phyloP scores from a whole-genome alignment of 2,888 invertebrate species.

The Chaitophorus viminalis region DNA sequence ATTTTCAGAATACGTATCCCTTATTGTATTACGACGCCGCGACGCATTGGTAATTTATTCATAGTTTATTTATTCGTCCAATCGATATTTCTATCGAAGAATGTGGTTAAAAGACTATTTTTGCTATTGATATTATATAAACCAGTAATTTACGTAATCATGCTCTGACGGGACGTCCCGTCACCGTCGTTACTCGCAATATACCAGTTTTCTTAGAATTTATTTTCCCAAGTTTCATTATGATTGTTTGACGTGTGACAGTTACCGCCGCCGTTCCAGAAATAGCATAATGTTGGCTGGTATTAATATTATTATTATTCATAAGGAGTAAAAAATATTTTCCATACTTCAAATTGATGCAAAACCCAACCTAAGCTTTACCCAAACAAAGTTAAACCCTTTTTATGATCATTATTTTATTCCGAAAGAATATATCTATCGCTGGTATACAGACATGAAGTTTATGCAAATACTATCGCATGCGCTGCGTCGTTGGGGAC shows the following conservation, averaged over 20 bases:
- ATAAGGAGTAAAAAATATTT: neutral
- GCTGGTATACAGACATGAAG: too few relatives aligned
- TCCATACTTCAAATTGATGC: neutral
- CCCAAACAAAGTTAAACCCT: too few relatives aligned
- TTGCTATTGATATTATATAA: neutral
- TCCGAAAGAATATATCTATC: too few relatives aligned
- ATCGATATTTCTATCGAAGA: neutral
- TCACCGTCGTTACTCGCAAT: neutral
- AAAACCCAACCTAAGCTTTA: too few relatives aligned
- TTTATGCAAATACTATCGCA: too few relatives aligned
- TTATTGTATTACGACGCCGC: neutral
- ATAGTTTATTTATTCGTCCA: neutral
- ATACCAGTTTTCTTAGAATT: neutral
- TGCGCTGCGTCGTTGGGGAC: too few relatives aligned
- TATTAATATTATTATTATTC: conserved; percentile 1
- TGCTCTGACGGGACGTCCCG: too few relatives aligned
- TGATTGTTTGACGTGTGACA: conserved; percentile 8
- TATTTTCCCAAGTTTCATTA: neutral
- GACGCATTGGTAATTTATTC: neutral
- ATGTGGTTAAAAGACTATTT: neutral
- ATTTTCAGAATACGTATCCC: neutral
- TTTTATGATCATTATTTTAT: too few relatives aligned
- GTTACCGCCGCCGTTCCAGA: neutral
- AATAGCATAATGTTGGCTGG: neutral
- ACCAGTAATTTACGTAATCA: neutral